phyloP scores from a whole-genome alignment of 2,888 invertebrate genomes.

The Oscheius sp. region DNA sequence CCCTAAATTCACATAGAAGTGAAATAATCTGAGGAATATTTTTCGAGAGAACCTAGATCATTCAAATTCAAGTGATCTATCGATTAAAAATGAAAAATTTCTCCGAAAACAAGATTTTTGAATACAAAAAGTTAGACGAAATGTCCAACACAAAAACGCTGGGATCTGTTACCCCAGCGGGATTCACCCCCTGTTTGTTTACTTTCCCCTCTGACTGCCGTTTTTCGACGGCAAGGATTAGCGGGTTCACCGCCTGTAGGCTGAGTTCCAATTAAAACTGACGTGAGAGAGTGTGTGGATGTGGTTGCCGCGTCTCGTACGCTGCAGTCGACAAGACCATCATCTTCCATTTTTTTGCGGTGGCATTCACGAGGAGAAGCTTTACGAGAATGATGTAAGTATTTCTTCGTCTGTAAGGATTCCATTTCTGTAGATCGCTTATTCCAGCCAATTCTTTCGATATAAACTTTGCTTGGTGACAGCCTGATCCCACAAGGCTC shows the following conservation, averaged over 20 bases:
- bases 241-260: constrained; percentile 18
- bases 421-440: no score
- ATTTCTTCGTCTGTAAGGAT: no score
- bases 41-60: no score
- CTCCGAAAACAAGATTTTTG: not conserved
- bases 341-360: constrained; percentile 4
- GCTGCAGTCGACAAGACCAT: not conserved
- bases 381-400: not conserved
- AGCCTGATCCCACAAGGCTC: no score
- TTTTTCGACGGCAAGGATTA: constrained; percentile 24
- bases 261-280: constrained; percentile 16
- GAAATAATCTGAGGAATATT: not conserved
- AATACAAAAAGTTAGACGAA: not conserved
- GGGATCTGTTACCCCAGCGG: not conserved
- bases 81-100: no score
- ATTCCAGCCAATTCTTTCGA: no score
- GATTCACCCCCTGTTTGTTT: constrained; percentile 9
- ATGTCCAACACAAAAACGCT: not conserved
- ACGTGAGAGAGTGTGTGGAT: no score
- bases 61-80: no score
- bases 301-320: constrained; percentile 26
- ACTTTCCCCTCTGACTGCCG: not conserved
- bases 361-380: not conserved
- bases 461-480: no score
- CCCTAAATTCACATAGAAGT: no score